Conservation (phyloP, 1,140 invertebrate species). For the Pogonognathellus flavescens region DNA sequence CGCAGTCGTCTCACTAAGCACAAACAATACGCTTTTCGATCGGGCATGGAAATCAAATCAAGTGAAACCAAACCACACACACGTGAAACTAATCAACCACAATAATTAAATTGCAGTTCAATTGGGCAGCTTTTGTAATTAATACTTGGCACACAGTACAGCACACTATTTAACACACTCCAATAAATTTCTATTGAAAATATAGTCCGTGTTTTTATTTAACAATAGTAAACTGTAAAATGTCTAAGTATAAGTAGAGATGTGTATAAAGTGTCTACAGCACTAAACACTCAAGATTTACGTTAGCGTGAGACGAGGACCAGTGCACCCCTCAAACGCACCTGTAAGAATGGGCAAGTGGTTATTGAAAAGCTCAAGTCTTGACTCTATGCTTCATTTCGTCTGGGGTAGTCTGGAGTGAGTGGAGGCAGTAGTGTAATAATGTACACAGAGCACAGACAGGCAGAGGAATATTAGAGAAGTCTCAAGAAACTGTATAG, state of each 20-base stretch:
- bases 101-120: conserved; percentile 37
- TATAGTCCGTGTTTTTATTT: too few species aligned
- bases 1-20: too few species aligned
- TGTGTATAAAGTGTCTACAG: too few species aligned
- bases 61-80: conserved; percentile 37
- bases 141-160: conserved; percentile 40
- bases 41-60: not conserved
- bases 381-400: conserved; percentile 2
- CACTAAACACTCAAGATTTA: too few species aligned
- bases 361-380: conserved; percentile 6
- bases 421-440: conserved; percentile 3
- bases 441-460: not conserved
- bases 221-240: too few species aligned
- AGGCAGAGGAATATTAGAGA: not conserved
- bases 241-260: too few species aligned
- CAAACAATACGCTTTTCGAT: too few species aligned
- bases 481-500: not conserved
- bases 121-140: conserved; percentile 16
- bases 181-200: too few species aligned
- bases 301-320: conserved; percentile 1
- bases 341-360: conserved; percentile 47
- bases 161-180: not conserved
- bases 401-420: conserved; percentile 15
- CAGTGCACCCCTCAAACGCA: conserved; percentile 44
- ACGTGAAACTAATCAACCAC: conserved; percentile 35